Conservation (phyloP, 2,113 vertebrate genomes). For the Nothobranchius furzeri region DNA sequence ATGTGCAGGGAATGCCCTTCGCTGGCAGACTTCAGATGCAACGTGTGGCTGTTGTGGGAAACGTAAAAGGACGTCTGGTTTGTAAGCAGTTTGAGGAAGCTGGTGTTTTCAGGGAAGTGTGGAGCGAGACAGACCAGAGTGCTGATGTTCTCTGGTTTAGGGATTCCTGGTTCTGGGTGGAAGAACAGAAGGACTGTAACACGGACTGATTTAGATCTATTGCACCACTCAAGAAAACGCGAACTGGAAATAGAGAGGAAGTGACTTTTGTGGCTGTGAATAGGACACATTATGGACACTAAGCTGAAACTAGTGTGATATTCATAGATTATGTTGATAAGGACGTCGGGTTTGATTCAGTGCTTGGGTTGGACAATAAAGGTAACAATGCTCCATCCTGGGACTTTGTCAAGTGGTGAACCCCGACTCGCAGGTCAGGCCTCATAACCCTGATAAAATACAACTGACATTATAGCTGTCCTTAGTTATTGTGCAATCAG, state of each 20-base stretch:
- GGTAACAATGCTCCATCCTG: too few relatives aligned
- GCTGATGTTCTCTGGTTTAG: conserved; percentile 18
- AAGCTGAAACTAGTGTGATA: background rate
- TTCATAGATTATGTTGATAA: too few relatives aligned
- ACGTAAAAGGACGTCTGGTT: background rate
- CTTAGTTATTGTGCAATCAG: too few relatives aligned
- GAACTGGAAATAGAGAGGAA: conserved; percentile 19
- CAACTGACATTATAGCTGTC: too few relatives aligned
- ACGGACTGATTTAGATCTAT: conserved; percentile 39
- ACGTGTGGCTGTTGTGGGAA: background rate
- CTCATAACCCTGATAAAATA: too few relatives aligned
- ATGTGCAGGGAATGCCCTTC: background rate
- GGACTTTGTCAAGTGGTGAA: too few relatives aligned
- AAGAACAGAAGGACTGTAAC: conserved; percentile 6
- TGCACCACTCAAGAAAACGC: conserved; percentile 49
- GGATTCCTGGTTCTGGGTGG: conserved; percentile 16
- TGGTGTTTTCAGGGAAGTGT: conserved; percentile 25
- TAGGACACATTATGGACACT: conserved; percentile 24
- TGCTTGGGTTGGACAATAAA: too few relatives aligned
- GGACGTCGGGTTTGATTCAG: too few relatives aligned
- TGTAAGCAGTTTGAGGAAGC: conserved; percentile 10
- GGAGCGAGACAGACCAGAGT: conserved; percentile 11
- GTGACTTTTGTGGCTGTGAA: conserved; percentile 30
- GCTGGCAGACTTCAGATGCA: background rate
- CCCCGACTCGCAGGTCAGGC: too few relatives aligned